Evolutionary conservation across 2,797 vertebrate genomes (phyloP), one percentile per base, ranked within the genome.

Genomic region (Poeciliopsis paucimaculata): DNA sequence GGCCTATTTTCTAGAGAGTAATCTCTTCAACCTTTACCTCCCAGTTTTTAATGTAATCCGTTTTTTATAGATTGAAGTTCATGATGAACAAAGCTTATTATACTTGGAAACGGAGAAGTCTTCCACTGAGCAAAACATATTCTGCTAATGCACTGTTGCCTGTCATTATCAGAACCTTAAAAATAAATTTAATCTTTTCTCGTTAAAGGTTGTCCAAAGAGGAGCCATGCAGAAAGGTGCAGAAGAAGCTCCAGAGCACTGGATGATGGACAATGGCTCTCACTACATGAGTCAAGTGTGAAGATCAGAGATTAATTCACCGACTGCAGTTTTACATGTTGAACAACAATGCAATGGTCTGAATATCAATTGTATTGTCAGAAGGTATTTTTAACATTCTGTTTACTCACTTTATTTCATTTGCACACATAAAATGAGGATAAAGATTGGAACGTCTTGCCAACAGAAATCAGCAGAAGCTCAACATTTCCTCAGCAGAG

Each of bases 261-360:
- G 96, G 93, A 89, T 95, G 8, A 91, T 94, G 12, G 96, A 96
- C 7, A 95, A 97, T n/a, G 94, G 96, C 3, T 94, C 96, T 70
- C 96, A 97, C 90, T 96, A 95, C 83, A 87, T 96, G 79, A 97
- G 96, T 91, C 96, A 97, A 85, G 94, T 97, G 78, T 97, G 87
- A 93, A 78, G 39, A 80, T n/a, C 39, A 73, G 86, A 71, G 47
- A 26, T 86, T 45, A 43, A 80, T 71, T 75, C 62, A 76, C 47
- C 78, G 49, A 46, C 80, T 82, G 55, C 76, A 79, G 12, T 62
- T 79, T 80, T 77, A 49, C 36, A 45, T 45, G 73, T 18, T 41
- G 41, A 75, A 80, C 64, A 78, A 80, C 85, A 84, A 73, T 39
- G 26, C 84, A 78, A 46, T 55, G 12, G 47, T 31, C 12, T 36